Evolutionary conservation across 2,888 invertebrate genomes (phyloP), one percentile per base, ranked within the genome.

Genomic region (Elysia crispata): DNA sequence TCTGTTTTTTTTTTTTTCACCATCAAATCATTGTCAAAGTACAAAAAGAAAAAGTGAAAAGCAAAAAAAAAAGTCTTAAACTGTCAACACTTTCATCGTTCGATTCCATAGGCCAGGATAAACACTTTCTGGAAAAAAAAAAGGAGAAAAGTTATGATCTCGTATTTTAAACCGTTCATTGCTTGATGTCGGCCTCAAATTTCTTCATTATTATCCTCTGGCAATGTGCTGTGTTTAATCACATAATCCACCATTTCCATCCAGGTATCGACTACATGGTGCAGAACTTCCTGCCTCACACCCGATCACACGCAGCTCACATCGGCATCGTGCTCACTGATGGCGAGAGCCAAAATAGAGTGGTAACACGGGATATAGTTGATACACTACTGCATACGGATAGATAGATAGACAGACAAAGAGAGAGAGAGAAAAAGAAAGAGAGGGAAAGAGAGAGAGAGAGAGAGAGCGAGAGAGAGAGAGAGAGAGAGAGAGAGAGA

Each of bases 261-360:
- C 18, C 62, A 74, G 84, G 77, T 30, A 78, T 84, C 28, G 30
- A 81, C 31, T 83, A 81, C 80, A 81, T 83, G 83, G n/a, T 80
- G 8, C 49, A 75, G 0, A 62, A 57, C 11, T 82, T 79, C 66
- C 78, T 83, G 79, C 33, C 76, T 28, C 13, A 70, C 1, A 41
- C 70, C 8, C 62, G 84, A 6, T 64, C 79, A 20, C 5, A 57
- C 20, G 80, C 80, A 18, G 83, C 82, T n/a, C 80, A 79, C 72
- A 67, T 84, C 67, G 81, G 81, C 64, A 83, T 84, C 64, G 82
- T 83, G 50, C 77, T 84, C 78, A 84, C 84, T 3, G 84, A 84
- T 57, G 84, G 84, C 3, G 15, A 76, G 72, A 41, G 41, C 41
- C 41, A 41, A 11, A 6, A 3, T 6, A 41, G 11, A 41, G 3